phyloP scores from a whole-genome alignment of 1,140 invertebrate species.

The Macrobrachium nipponense region DNA sequence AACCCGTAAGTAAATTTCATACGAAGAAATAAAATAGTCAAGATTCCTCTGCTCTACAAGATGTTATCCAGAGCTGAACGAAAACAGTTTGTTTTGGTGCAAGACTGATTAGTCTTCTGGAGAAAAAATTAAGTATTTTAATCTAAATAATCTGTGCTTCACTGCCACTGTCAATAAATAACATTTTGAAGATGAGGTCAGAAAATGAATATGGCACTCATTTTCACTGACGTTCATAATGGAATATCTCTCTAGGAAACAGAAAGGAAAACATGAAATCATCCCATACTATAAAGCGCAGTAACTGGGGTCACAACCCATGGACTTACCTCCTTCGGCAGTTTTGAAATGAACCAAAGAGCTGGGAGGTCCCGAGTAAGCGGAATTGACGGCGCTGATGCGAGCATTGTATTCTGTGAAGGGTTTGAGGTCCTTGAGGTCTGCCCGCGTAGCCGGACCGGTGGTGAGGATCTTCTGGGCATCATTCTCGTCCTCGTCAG shows the following conservation, averaged over 20 bases:
- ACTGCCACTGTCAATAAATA: too few species aligned
- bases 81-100: too few species aligned
- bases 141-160: neutral
- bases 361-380: conserved; percentile 42
- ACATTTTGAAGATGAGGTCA: too few species aligned
- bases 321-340: conserved; percentile 50
- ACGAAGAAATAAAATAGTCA: too few species aligned
- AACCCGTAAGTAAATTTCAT: too few species aligned
- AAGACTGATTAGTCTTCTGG: too few species aligned
- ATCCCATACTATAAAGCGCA: neutral
- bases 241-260: too few species aligned
- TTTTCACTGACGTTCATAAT: too few species aligned
- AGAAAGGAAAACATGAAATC: neutral
- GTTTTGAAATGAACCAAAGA: conserved; percentile 46
- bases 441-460: conserved; percentile 12
- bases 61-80: too few species aligned
- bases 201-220: too few species aligned
- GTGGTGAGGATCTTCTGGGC: conserved; percentile 20
- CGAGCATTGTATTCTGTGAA: conserved; percentile 30
- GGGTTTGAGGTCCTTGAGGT: conserved; percentile 15
- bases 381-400: conserved; percentile 40
- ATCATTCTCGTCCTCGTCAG: neutral
- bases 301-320: neutral
- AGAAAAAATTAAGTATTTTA: neutral
- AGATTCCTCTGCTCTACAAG: too few species aligned